phyloP scores from a whole-genome alignment of 2,888 invertebrate genomes.

The Shargacucullia verbasci region DNA sequence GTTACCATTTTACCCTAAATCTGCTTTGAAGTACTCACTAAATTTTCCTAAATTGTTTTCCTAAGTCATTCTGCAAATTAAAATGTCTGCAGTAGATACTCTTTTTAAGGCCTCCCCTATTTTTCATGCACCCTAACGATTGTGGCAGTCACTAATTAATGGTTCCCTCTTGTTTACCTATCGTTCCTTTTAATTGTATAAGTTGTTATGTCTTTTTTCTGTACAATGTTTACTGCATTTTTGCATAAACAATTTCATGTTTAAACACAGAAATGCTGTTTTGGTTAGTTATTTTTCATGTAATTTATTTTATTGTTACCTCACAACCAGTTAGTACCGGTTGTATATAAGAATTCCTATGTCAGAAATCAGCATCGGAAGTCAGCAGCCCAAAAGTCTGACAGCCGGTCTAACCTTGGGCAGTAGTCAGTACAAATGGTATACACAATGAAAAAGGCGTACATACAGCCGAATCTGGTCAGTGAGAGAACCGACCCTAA shows the following conservation, averaged over 20 bases:
- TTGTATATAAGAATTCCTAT: too few species aligned
- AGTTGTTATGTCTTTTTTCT: constrained; percentile 44
- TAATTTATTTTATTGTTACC: too few species aligned
- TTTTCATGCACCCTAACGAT: constrained; percentile 61
- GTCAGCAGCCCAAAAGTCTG: too few species aligned
- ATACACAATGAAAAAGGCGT: too few species aligned
- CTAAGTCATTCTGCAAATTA: constrained; percentile 18
- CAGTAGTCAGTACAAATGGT: too few species aligned
- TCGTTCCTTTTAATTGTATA: constrained; percentile 46
- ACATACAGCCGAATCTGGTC: too few species aligned
- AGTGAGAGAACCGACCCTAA: too few species aligned
- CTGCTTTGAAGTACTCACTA: constrained; percentile 23
- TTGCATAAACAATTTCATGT: background rate
- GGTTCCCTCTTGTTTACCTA: constrained; percentile 44
- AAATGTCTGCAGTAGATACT: constrained; percentile 14
- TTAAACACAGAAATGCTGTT: background rate
- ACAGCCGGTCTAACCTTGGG: too few species aligned
- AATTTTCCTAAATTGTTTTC: constrained; percentile 10
- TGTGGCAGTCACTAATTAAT: constrained; percentile 60
- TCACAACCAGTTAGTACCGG: too few species aligned
- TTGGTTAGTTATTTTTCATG: too few species aligned
- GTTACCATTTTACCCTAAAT: background rate
- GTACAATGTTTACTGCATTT: constrained; percentile 14
- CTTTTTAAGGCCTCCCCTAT: constrained; percentile 34
- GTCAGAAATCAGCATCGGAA: too few species aligned